phyloP scores from a whole-genome alignment of 2,888 invertebrate species.

The Drosophila melanosoma region DNA sequence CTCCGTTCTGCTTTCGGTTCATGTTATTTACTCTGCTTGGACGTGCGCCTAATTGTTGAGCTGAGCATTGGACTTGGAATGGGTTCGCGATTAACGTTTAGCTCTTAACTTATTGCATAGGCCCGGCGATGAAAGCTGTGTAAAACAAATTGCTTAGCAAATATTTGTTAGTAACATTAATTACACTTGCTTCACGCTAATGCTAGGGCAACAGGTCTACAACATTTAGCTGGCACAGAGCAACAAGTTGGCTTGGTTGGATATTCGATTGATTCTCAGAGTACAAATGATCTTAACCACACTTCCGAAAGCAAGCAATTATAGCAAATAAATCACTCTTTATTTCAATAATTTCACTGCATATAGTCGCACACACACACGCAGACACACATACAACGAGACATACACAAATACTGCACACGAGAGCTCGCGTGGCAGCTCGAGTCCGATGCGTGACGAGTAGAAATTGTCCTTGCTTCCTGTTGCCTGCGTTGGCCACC shows the following conservation, averaged over 20 bases:
- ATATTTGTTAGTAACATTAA: slow-evolving; percentile 71
- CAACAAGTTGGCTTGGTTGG: slow-evolving; percentile 57
- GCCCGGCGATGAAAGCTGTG: background rate
- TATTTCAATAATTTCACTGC: slow-evolving; percentile 35
- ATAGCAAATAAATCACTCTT: slow-evolving; percentile 26
- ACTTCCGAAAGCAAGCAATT: slow-evolving; percentile 9
- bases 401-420: slow-evolving; percentile 30
- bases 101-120: slow-evolving; percentile 55
- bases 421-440: slow-evolving; percentile 49
- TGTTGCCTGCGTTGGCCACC: slow-evolving; percentile 68
- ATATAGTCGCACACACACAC: slow-evolving; percentile 9
- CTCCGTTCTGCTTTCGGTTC: slow-evolving; percentile 3
- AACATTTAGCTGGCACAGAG: slow-evolving; percentile 13
- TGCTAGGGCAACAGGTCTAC: slow-evolving; percentile 57
- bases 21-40: slow-evolving; percentile 28
- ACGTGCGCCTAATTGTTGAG: slow-evolving; percentile 59
- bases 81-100: slow-evolving; percentile 29
- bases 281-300: slow-evolving; percentile 6
- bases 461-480: slow-evolving; percentile 40
- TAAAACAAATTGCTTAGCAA: slow-evolving; percentile 61
- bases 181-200: slow-evolving; percentile 30
- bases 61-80: slow-evolving; percentile 3
- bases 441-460: slow-evolving; percentile 21
- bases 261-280: background rate
- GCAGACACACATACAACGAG: slow-evolving; percentile 15